Conservation (phyloP, 2,113 vertebrate genomes). For the Nothobranchius furzeri region DNA sequence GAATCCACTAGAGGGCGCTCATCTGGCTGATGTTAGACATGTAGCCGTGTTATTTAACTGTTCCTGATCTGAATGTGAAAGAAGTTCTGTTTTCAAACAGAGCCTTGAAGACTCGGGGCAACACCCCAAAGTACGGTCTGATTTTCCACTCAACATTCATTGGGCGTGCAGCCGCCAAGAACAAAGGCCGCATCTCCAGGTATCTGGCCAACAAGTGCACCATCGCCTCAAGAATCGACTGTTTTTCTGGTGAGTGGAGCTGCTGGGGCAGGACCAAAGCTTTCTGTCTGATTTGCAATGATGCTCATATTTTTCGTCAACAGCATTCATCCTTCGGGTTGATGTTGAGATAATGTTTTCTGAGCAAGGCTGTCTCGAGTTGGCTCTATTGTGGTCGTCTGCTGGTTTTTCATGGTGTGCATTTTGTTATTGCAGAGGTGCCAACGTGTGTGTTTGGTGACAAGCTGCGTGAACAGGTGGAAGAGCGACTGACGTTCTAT, state of each 20-base stretch:
- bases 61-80: slow-evolving; percentile 19
- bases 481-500: slow-evolving; percentile 92
- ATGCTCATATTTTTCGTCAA: slow-evolving; percentile 98
- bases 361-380: slow-evolving; percentile 81
- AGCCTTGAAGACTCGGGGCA: slow-evolving; percentile 92
- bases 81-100: slow-evolving; percentile 64
- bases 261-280: no score
- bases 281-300: slow-evolving; percentile 77
- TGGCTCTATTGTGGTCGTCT: rapidly evolving
- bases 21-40: no score
- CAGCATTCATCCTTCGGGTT: slow-evolving; percentile 86
- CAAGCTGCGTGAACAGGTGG: slow-evolving; percentile 92
- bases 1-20: no score
- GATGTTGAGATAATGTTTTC: slow-evolving; percentile 85
- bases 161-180: slow-evolving; percentile 93
- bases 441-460: slow-evolving; percentile 92
- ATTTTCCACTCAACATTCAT: slow-evolving; percentile 99
- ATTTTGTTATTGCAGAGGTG: slow-evolving; percentile 76
- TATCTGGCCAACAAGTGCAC: slow-evolving; percentile 98
- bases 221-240: slow-evolving; percentile 95
- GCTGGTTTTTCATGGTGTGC: background rate
- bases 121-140: slow-evolving; percentile 96
- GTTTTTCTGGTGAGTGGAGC: slow-evolving; percentile 87
- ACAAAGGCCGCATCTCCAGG: slow-evolving; percentile 97
- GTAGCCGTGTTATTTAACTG: background rate